These are phyloP conservation scores for Lymantria monacha DNA, from an alignment of 2,888 invertebrate species.

Conservation along the genomic window DNA sequence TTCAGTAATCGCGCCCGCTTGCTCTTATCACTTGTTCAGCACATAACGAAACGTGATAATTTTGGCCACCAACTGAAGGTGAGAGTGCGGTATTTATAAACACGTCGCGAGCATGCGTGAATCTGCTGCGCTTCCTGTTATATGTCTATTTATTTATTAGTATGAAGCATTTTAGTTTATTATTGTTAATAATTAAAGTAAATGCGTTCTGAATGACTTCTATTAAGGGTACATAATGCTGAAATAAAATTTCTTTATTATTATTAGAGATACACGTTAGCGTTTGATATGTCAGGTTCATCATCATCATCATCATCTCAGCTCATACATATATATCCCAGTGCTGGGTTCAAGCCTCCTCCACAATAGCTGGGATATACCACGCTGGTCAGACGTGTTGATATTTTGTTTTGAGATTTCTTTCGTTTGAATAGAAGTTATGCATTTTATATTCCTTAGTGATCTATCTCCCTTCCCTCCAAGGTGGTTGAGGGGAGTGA, in stretches of 20 bases:
- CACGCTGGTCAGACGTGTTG: too few relatives aligned
- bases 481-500: too few relatives aligned
- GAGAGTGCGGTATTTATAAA: conserved; percentile 64
- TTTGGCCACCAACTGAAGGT: conserved; percentile 73
- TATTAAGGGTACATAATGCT: not conserved
- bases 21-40: conserved; percentile 25
- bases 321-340: too few relatives aligned
- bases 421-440: too few relatives aligned
- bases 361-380: too few relatives aligned
- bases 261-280: not conserved
- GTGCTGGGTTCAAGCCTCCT: too few relatives aligned
- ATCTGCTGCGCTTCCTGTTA: conserved; percentile 57
- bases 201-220: conserved; percentile 1
- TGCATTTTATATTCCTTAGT: too few relatives aligned
- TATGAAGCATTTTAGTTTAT: conserved; percentile 5
- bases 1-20: not conserved
- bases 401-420: too few relatives aligned
- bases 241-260: too few relatives aligned
- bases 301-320: too few relatives aligned
- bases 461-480: too few relatives aligned
- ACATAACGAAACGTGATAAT: conserved; percentile 56
- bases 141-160: conserved; percentile 30
- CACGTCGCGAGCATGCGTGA: conserved; percentile 47
- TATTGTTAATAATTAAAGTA: conserved; percentile 6
- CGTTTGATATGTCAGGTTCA: too few relatives aligned